A percentile compares a stretch with the other conserved stretches of the same genome.
Conservation (phyloP, 2,888 invertebrate species). For the Laspeyria flexula region DNA sequence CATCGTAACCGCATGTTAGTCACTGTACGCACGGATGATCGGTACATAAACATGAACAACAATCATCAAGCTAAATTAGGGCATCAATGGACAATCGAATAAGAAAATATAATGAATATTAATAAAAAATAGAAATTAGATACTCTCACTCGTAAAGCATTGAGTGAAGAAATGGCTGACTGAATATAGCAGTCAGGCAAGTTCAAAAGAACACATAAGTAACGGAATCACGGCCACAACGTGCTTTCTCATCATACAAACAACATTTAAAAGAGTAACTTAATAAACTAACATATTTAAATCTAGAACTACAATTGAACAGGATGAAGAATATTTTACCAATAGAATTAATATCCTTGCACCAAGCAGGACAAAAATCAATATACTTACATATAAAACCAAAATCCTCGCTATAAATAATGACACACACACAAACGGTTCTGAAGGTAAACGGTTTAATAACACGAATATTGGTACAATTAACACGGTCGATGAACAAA, state of each 20-base stretch:
- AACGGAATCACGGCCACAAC: constrained; percentile 71
- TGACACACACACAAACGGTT: constrained; percentile 47
- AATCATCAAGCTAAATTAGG: constrained; percentile 27
- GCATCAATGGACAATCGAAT: constrained; percentile 16
- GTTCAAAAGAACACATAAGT: constrained; percentile 73
- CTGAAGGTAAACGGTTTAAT: constrained; percentile 41
- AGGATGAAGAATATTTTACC: constrained; percentile 3
- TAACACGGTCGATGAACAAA: constrained; percentile 54
- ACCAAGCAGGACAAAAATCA: constrained; percentile 52
- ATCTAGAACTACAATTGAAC: constrained; percentile 1
- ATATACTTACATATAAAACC: constrained; percentile 62
- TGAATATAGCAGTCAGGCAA: constrained; percentile 59
- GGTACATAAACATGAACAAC: constrained; percentile 37
- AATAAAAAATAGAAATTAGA: constrained; percentile 32
- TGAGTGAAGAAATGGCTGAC: constrained; percentile 42
- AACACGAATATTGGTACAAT: constrained; percentile 55
- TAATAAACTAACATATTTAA: constrained; percentile 2
- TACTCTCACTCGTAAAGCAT: constrained; percentile 24
- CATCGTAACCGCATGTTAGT: constrained; percentile 50
- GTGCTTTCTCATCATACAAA: constrained; percentile 61
- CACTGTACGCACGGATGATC: constrained; percentile 36
- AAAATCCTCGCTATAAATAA: constrained; percentile 51
- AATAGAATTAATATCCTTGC: constrained; percentile 32
- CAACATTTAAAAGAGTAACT: constrained; percentile 26
- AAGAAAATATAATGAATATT: constrained; percentile 26